These are phyloP conservation scores for Cephus pulcher DNA, from an alignment of 2,888 invertebrate species.

Conservation along the genomic window DNA sequence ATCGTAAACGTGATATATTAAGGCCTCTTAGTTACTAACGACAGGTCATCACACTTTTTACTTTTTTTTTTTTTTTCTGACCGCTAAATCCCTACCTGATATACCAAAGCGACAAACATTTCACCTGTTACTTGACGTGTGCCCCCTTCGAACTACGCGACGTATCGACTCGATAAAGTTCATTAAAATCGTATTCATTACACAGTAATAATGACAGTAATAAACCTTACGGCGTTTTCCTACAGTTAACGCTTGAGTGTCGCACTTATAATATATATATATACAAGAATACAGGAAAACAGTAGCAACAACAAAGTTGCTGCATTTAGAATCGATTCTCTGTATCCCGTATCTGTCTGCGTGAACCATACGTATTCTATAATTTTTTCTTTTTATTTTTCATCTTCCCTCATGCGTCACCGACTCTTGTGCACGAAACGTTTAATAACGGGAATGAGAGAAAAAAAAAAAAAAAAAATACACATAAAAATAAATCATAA, in stretches of 20 bases:
- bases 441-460: too few species aligned
- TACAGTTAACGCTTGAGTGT: not conserved
- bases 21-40: constrained; percentile 65
- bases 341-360: too few species aligned
- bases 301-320: constrained; percentile 5
- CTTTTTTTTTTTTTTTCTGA: constrained; percentile 23
- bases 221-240: not conserved
- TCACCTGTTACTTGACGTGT: not conserved
- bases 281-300: not conserved
- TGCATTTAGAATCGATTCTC: not conserved
- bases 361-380: too few species aligned
- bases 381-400: too few species aligned
- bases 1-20: constrained; percentile 53
- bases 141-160: too few species aligned
- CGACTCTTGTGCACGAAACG: too few species aligned
- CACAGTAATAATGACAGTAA: too few species aligned
- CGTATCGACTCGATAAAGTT: too few species aligned
- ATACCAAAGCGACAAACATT: constrained; percentile 43
- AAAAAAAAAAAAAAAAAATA: too few species aligned
- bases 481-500: too few species aligned
- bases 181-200: not conserved
- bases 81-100: constrained; percentile 38
- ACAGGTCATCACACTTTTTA: constrained; percentile 57
- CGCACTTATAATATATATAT: not conserved
- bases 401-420: not conserved